Conservation (phyloP, 2,113 vertebrate genomes). For the Scomber scombrus region DNA sequence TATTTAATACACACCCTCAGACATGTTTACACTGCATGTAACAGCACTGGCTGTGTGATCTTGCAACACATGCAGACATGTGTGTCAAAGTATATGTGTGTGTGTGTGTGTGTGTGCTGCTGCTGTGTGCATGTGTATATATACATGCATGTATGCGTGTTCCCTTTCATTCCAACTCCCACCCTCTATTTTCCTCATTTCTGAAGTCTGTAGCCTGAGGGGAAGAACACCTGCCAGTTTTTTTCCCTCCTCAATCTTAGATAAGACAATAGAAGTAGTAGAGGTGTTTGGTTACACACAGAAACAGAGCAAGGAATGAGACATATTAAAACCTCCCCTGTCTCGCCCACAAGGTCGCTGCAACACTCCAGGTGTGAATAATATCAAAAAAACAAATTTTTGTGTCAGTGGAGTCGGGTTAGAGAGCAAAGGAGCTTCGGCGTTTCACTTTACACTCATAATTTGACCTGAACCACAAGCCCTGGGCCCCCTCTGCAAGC, state of each 20-base stretch:
- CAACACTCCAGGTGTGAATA: constrained; percentile 74
- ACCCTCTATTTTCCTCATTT: constrained; percentile 75
- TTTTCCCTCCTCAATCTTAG: constrained; percentile 68
- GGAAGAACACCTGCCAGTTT: constrained; percentile 80
- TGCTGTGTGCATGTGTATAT: constrained; percentile 22
- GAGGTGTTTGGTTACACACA: constrained; percentile 76
- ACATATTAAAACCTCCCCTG: constrained; percentile 68
- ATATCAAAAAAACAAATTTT: constrained; percentile 55
- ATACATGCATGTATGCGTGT: constrained; percentile 47
- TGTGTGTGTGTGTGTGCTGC: constrained; percentile 27
- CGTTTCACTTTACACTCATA: constrained; percentile 69
- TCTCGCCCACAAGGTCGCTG: constrained; percentile 64
- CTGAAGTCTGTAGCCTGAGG: constrained; percentile 77
- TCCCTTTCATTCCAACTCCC: constrained; percentile 72
- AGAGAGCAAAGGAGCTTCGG: constrained; percentile 40
- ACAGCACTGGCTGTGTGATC: constrained; percentile 77
- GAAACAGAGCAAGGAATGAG: constrained; percentile 65
- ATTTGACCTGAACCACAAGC: constrained; percentile 74
- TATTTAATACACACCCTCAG: constrained; percentile 82
- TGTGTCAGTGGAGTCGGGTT: constrained; percentile 54
- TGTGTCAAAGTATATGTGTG: constrained; percentile 53
- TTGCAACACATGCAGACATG: constrained; percentile 69
- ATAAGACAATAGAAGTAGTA: constrained; percentile 80
- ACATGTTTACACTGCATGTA: constrained; percentile 82
- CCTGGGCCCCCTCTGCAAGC: constrained; percentile 76